Percentiles rank a stretch among this genome's conserved stretches.
phyloP scores from a whole-genome alignment of 2,113 vertebrate species.

The Triplophysa dalaica region DNA sequence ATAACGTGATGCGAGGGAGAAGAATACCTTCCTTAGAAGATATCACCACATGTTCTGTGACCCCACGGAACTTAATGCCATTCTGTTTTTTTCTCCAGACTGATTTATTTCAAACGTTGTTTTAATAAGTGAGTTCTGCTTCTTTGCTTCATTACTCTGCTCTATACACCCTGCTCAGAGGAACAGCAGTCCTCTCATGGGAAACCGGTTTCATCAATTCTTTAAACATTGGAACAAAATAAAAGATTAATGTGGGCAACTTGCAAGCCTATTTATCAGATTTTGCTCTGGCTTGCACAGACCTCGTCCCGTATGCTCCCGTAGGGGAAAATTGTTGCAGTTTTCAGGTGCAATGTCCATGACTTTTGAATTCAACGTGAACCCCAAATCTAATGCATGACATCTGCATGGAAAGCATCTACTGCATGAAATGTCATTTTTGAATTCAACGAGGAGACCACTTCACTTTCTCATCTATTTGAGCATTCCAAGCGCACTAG shows the following conservation, averaged over 20 bases:
- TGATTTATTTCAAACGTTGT: slow-evolving; percentile 58
- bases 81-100: slow-evolving; percentile 39
- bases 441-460: no score
- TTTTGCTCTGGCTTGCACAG: neutral
- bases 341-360: no score
- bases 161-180: slow-evolving; percentile 29
- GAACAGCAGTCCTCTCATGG: slow-evolving; percentile 45
- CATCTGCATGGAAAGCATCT: no score
- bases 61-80: slow-evolving; percentile 47
- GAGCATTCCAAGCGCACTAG: no score
- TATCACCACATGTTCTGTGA: slow-evolving; percentile 52
- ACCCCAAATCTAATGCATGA: no score
- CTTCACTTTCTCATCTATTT: no score
- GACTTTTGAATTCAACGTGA: no score
- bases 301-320: neutral
- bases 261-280: slow-evolving; percentile 40
- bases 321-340: no score
- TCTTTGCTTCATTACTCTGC: slow-evolving; percentile 52
- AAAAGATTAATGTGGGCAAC: slow-evolving; percentile 52
- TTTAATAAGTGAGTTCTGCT: slow-evolving; percentile 55
- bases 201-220: slow-evolving; percentile 54
- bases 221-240: slow-evolving; percentile 45
- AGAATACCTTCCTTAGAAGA: slow-evolving; percentile 49
- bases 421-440: no score
- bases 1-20: slow-evolving; percentile 8